These are phyloP conservation scores for Pangasius macronema DNA, from an alignment of 2,797 vertebrate genomes.

Conservation along the genomic window DNA sequence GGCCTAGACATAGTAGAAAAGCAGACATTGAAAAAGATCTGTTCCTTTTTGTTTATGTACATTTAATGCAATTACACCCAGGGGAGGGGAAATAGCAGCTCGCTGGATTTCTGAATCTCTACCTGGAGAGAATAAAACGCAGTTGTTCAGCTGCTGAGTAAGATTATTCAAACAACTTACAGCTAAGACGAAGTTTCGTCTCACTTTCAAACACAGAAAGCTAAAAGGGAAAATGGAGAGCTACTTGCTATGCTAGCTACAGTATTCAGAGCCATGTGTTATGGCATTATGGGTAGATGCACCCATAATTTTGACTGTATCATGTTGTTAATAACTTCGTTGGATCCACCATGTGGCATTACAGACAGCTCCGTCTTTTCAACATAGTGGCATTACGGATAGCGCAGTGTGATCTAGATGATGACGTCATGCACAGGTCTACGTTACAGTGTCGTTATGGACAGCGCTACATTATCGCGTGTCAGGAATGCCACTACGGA, in stretches of 20 bases:
- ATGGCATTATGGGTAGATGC: not conserved
- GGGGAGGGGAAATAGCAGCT: constrained; percentile 38
- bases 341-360: no score
- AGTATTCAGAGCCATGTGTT: not conserved
- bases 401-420: not conserved
- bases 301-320: no score
- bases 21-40: constrained; percentile 28
- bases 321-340: not conserved
- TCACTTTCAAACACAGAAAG: not conserved
- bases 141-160: constrained; percentile 31
- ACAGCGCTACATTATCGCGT: not conserved
- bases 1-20: constrained; percentile 1
- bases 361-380: not conserved
- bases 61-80: constrained; percentile 37
- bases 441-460: not conserved
- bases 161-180: constrained; percentile 16
- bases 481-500: not conserved
- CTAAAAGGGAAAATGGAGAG: not conserved
- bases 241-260: not conserved
- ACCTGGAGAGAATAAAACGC: constrained; percentile 25
- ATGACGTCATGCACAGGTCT: not conserved
- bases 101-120: constrained; percentile 9
- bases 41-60: constrained; percentile 30
- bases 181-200: not conserved
- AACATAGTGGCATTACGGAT: not conserved